Evolutionary conservation across 2,113 vertebrate species (phyloP).

Genomic region (Fregetta grallaria): DNA sequence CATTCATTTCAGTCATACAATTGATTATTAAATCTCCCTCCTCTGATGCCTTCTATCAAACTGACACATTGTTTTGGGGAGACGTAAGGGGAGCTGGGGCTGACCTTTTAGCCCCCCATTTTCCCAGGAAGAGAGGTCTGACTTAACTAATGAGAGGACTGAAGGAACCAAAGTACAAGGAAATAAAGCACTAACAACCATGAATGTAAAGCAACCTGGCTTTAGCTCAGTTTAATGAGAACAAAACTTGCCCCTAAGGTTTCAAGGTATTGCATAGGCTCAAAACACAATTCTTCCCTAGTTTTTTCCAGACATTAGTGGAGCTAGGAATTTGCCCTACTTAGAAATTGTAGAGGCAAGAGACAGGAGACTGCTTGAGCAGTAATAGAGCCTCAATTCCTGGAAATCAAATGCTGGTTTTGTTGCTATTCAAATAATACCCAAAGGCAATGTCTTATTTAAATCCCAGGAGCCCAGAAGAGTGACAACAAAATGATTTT

Average conservation of each 20-base stretch:
- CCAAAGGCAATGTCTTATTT: neutral
- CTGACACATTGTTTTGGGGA: neutral
- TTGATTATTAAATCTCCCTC: neutral
- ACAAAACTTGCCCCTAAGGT: neutral
- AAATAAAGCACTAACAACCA: neutral
- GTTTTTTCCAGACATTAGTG: neutral
- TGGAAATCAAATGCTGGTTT: neutral
- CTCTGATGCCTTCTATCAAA: neutral
- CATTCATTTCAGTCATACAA: neutral
- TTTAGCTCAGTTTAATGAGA: neutral
- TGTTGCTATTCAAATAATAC: neutral
- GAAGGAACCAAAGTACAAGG: neutral
- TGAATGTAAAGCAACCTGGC: neutral
- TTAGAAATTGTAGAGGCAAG: neutral
- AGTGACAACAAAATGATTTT: neutral
- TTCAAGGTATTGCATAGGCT: neutral
- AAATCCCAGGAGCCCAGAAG: neutral
- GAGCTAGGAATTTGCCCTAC: neutral
- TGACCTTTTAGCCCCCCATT: neutral
- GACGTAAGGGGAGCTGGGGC: neutral
- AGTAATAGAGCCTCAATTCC: neutral
- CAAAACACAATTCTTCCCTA: neutral
- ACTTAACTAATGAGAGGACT: neutral
- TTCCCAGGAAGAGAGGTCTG: neutral
- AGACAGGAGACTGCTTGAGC: neutral